Evolutionary conservation across 2,797 vertebrate genomes (phyloP), one percentile per base, ranked within the genome.

Genomic region (Apogon talboti): DNA sequence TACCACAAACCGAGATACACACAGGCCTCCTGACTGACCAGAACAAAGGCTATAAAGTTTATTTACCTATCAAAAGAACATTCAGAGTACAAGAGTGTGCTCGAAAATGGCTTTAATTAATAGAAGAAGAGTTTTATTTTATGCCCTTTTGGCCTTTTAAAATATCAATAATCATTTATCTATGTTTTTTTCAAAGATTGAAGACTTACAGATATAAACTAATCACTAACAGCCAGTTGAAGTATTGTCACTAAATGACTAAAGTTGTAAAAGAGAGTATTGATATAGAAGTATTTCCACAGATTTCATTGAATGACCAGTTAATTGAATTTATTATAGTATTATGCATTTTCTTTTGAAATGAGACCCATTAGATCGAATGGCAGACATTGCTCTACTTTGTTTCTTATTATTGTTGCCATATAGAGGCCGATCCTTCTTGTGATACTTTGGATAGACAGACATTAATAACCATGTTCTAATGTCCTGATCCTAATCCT

Each of bases 401-500:
- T 40, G n/a, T 33, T 40, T 28, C 24, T 28, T 5, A 28, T 5
- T 55, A 6, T 55, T 53, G 49, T 58, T 54, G 46, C 10, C 37
- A 21, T 11, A 45, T 38, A 45, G 44, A 55, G 44, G 57, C 67
- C 15, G 28, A 78, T 44, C 41, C 62, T 62, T 58, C 15, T 52
- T 63, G 58, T 61, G 57, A 68, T 54, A 67, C 65, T 48, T 75
- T 48, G 51, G 44, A 71, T 44, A 7, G 15, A 65, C 46, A 64
- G 62, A 79, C 79, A 72, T 75, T 70, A 73, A 81, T 84, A 77
- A 84, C 66, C 63, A 50, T 65, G 70, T 76, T 81, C 56, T 73
- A 74, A 79, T 79, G 74, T 78, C 60, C 55, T 83, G 81, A 85
- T 89, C 82, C 76, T 81, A 86, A 82, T 83, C 74, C 84, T 74